Percentiles rank a stretch among this genome's conserved stretches.
Conservation (phyloP, 2,113 vertebrate genomes). For the Pangasianodon hypophthalmus region DNA sequence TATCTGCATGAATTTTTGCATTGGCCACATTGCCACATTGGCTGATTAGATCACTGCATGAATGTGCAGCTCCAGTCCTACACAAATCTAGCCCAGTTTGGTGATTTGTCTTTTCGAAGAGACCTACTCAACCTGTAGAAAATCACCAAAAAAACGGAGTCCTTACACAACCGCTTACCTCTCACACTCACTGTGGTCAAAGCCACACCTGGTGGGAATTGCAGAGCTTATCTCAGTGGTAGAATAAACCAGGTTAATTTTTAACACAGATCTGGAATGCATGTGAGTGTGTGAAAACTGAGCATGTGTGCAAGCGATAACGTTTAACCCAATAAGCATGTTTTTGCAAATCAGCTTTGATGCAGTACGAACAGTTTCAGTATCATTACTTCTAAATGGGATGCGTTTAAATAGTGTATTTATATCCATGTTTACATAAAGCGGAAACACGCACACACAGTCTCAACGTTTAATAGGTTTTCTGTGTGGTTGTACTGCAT, state of each 20-base stretch:
- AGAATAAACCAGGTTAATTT: slow-evolving; percentile 42
- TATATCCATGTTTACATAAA: background rate
- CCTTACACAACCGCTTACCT: background rate
- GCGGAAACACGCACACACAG: background rate
- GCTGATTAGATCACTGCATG: background rate
- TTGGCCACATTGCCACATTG: background rate
- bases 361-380: background rate
- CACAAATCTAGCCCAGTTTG: background rate
- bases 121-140: background rate
- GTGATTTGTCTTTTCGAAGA: background rate
- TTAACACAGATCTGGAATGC: slow-evolving; percentile 36
- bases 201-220: slow-evolving; percentile 42
- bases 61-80: background rate
- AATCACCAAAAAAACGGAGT: background rate
- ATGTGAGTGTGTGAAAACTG: background rate
- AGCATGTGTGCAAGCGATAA: slow-evolving; percentile 3
- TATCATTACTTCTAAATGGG: background rate
- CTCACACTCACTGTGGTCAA: background rate
- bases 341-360: background rate
- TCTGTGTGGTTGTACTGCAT: background rate
- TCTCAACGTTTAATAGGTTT: background rate
- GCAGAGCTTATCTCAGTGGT: slow-evolving; percentile 37
- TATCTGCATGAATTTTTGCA: background rate
- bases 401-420: background rate
- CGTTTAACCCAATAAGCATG: background rate